Conservation (phyloP, 1,140 invertebrate species). For the Magallana gigas region DNA sequence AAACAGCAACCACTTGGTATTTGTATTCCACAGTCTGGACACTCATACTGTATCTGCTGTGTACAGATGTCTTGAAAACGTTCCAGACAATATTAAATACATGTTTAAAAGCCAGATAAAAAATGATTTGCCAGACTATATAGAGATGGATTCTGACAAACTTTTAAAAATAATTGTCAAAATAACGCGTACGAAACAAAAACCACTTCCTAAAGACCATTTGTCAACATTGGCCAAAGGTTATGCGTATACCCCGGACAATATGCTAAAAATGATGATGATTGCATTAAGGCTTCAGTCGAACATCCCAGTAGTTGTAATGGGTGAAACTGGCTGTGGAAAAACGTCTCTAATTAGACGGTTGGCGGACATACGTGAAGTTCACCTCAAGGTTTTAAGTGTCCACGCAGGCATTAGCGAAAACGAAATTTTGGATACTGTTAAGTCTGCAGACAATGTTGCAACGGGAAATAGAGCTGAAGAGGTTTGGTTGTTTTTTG, state of each 20-base stretch:
- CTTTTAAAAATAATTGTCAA: conserved; percentile 55
- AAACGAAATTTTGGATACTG: conserved; percentile 43
- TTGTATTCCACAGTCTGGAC: conserved; percentile 62
- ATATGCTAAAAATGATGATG: conserved; percentile 63
- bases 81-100: conserved; percentile 53
- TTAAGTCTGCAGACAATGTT: conserved; percentile 32
- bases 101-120: conserved; percentile 63
- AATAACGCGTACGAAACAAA: conserved; percentile 42
- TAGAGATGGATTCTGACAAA: conserved; percentile 15
- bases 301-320: conserved; percentile 55
- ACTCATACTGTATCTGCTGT: conserved; percentile 62
- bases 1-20: conserved; percentile 57
- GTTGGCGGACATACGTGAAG: conserved; percentile 53
- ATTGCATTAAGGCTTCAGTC: conserved; percentile 56
- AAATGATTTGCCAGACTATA: conserved; percentile 54
- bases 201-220: not conserved
- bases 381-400: conserved; percentile 51
- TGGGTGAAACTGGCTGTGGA: conserved; percentile 65
- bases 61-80: conserved; percentile 52
- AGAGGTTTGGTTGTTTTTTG: conserved; percentile 61
- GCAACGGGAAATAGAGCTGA: not conserved
- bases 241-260: conserved; percentile 67
- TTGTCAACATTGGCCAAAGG: conserved; percentile 31
- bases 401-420: conserved; percentile 64
- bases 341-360: conserved; percentile 65